Evolutionary conservation across 2,113 vertebrate species (phyloP).

Genomic region (Sapayoa aenigma): DNA sequence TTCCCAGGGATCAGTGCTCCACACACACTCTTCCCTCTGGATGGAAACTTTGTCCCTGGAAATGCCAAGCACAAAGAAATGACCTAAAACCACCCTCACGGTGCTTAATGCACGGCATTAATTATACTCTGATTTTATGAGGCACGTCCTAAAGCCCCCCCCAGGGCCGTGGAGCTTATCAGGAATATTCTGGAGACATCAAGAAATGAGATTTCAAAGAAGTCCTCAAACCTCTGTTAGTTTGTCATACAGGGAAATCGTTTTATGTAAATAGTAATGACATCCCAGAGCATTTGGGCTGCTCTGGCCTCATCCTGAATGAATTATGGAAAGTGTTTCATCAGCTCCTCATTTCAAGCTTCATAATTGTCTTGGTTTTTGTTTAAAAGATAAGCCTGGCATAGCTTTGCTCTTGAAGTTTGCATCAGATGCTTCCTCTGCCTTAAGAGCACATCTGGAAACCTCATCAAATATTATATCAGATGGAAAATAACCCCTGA

Average conservation of each 20-base stretch:
- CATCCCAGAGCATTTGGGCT: not conserved
- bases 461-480: fast-evolving
- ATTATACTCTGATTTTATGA: not conserved
- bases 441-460: not conserved
- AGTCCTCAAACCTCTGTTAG: not conserved
- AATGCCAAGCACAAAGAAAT: not conserved
- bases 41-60: not conserved
- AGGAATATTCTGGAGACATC: conserved; percentile 30
- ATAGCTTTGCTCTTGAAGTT: not conserved
- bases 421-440: not conserved
- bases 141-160: not conserved
- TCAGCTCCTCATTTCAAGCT: not conserved
- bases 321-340: not conserved
- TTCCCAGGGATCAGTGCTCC: not conserved
- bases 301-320: not conserved
- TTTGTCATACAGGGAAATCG: not conserved
- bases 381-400: not conserved
- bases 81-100: not conserved
- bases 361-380: not conserved
- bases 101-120: not conserved
- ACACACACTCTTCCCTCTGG: not conserved
- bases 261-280: not conserved
- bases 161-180: not conserved
- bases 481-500: not conserved
- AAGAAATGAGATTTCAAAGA: not conserved